Evolutionary conservation across 2,888 invertebrate genomes (phyloP), one percentile per base, ranked within the genome.

Genomic region (Orthosia gracilis): DNA sequence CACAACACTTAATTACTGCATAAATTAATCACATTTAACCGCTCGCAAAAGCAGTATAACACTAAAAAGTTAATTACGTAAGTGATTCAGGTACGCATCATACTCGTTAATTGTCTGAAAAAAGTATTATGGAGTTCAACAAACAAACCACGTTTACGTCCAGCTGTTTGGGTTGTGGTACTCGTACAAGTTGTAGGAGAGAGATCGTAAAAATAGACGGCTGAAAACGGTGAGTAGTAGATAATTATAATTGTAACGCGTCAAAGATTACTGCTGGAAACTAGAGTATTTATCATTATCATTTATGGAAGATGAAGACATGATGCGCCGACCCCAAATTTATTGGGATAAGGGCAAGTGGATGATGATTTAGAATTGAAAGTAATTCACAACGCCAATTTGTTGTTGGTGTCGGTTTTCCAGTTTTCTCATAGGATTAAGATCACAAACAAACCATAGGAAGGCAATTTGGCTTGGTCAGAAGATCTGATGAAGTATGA

Each of bases 121-220:
- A 84, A 89, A 91, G 90, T 73, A 84, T 23, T 74, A 86, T 85
- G 72, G 81, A 85, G 89, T 90, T 90, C 87, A 90, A 91, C 85
- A 91, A 90, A 89, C 90, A 89, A 89, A 86, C 85, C 82, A 83
- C 80, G 76, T 78, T 76, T 64, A 75, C 70, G 76, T 70, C 57
- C 69, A 72, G 69, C 47, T 70, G 65, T 58, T 72, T 72, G n/a
- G 21, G n/a, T 45, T 57, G 61, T 73, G 82, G 73, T 72, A 0
- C 57, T 73, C 80, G 73, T 72, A 0, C 58, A 83, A 77, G 73
- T 74, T 23, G 61, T 0, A 49, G 31, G 58, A 61, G n/a, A 40
- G 13, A 3, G 9, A 1, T 11, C 18, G 9, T 4, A 9, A n/a
- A 45, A 2, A 12, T 15, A 4, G 0, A n/a, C 15, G 2, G 21